These are phyloP conservation scores for Cyanoramphus novaezelandiae DNA, from an alignment of 2,113 vertebrate genomes.

Conservation along the genomic window DNA sequence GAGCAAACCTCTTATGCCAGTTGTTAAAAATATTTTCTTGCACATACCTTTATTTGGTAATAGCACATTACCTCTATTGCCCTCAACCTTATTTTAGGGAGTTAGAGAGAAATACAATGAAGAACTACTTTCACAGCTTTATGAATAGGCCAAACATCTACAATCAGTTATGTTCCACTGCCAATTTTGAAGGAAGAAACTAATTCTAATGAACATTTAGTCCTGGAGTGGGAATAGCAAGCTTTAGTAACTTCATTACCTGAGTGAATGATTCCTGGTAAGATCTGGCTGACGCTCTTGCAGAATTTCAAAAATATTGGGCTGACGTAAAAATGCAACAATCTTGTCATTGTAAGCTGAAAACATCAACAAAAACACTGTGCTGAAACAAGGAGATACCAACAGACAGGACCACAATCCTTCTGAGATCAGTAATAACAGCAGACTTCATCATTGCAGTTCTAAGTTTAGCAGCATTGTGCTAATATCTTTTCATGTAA, in stretches of 20 bases:
- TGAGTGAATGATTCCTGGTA: constrained; percentile 94
- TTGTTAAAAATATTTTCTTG: neutral
- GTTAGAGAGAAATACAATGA: neutral
- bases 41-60: neutral
- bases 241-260: constrained; percentile 66
- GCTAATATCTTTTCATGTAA: neutral
- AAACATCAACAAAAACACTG: constrained; percentile 14
- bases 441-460: neutral
- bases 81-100: neutral
- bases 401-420: neutral
- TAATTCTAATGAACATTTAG: neutral
- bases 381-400: neutral
- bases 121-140: neutral
- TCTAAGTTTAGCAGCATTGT: neutral
- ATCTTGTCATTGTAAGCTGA: constrained; percentile 99
- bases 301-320: constrained; percentile 96
- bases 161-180: neutral
- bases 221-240: neutral
- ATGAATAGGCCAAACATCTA: neutral
- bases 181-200: neutral
- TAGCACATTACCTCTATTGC: neutral
- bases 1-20: neutral
- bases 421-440: neutral
- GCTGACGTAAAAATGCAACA: constrained; percentile 95
- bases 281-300: constrained; percentile 97